Evolutionary conservation across 2,888 invertebrate species (phyloP).

Genomic region (Ptychoptera albimana): DNA sequence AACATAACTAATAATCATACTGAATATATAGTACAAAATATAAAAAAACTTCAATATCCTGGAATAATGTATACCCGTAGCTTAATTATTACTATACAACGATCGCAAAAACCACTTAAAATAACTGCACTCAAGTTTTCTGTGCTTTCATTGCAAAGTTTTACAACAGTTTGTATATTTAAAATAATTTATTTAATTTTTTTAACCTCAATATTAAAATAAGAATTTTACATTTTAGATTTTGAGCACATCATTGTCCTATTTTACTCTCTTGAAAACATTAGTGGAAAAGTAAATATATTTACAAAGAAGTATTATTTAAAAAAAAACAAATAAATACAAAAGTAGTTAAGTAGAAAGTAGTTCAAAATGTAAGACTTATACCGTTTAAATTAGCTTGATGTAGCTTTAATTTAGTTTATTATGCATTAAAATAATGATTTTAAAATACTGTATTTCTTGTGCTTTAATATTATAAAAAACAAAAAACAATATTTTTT

Average conservation of each 20-base stretch:
- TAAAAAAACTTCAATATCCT: constrained; percentile 11
- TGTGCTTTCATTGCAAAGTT: constrained; percentile 24
- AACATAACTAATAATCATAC: not conserved
- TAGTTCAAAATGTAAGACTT: no score
- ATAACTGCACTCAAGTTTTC: constrained; percentile 29
- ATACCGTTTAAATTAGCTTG: no score
- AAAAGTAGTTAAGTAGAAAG: no score
- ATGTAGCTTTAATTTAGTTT: no score
- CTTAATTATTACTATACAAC: constrained; percentile 21
- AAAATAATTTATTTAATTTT: not conserved
- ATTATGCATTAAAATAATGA: no score
- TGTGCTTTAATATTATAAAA: no score
- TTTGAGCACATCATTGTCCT: constrained; percentile 27
- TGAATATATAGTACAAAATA: not conserved
- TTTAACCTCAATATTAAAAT: not conserved
- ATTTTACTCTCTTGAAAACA: constrained; percentile 26
- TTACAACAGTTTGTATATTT: constrained; percentile 18
- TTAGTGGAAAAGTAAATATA: constrained; percentile 9
- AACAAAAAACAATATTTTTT: no score
- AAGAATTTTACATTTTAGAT: constrained; percentile 15
- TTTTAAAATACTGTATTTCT: no score
- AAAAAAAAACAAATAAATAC: no score
- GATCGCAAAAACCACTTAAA: constrained; percentile 23
- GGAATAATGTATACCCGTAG: constrained; percentile 17
- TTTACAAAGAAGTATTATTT: no score